Evolutionary conservation across 2,797 vertebrate genomes (phyloP).

Genomic region (Hoplostethus atlanticus): DNA sequence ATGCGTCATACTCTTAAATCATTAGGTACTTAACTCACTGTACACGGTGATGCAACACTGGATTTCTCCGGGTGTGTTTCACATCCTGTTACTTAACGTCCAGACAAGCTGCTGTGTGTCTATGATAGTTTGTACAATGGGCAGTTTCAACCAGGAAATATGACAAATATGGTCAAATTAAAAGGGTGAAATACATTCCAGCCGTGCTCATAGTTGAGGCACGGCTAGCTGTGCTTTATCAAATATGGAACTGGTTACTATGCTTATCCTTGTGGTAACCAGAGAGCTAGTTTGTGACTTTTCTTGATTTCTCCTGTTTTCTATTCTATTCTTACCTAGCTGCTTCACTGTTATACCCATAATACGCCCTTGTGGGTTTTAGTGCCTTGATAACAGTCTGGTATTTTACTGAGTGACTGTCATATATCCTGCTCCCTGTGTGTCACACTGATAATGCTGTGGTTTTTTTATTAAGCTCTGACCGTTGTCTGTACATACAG

Average conservation of each 20-base stretch:
- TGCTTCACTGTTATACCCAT: neutral
- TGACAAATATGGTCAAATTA: neutral
- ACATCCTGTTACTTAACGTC: slow-evolving; percentile 61
- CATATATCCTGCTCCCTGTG: neutral
- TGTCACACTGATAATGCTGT: slow-evolving; percentile 12
- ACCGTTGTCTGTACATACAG: too few relatives aligned
- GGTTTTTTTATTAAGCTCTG: neutral
- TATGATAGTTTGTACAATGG: slow-evolving; percentile 7
- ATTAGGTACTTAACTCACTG: neutral
- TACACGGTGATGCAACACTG: slow-evolving; percentile 51
- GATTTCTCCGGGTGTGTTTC: slow-evolving; percentile 51
- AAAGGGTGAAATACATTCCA: neutral
- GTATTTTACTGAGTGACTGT: neutral
- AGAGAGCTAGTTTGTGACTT: neutral
- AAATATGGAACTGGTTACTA: neutral
- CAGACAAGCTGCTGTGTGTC: slow-evolving; percentile 8
- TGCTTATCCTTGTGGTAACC: neutral
- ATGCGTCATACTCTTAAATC: neutral
- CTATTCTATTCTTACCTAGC: neutral
- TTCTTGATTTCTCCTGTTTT: neutral
- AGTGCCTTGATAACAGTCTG: neutral
- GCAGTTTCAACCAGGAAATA: slow-evolving; percentile 6
- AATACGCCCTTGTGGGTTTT: slow-evolving; percentile 4
- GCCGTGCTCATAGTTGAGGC: neutral
- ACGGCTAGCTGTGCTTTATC: slow-evolving; percentile 28